These are phyloP conservation scores for Clepsis dumicolana DNA, from an alignment of 2,888 invertebrate species.

Conservation along the genomic window DNA sequence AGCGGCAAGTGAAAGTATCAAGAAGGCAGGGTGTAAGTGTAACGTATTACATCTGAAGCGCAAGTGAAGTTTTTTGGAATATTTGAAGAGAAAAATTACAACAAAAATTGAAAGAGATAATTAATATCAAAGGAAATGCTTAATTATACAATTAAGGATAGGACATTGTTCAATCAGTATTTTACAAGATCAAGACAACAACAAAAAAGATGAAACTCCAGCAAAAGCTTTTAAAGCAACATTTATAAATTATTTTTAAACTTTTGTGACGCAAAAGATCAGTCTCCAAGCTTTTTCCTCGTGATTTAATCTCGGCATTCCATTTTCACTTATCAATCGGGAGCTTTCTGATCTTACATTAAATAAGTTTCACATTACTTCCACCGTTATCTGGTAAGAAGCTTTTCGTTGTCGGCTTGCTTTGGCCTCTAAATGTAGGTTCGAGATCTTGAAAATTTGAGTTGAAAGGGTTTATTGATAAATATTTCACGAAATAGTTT, in stretches of 20 bases:
- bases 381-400: conserved; percentile 6
- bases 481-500: no score
- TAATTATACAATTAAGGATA: no score
- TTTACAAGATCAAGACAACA: not conserved
- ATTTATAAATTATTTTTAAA: conserved; percentile 27
- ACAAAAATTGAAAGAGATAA: no score
- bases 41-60: no score
- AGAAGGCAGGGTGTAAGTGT: no score
- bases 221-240: conserved; percentile 23
- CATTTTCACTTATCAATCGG: conserved; percentile 36
- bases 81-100: no score
- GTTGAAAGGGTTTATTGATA: not conserved
- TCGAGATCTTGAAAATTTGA: not conserved
- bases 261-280: conserved; percentile 16
- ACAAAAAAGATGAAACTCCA: no score
- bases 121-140: no score
- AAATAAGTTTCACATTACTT: conserved; percentile 31
- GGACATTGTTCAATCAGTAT: no score
- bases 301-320: conserved; percentile 26
- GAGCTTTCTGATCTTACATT: conserved; percentile 23
- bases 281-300: conserved; percentile 25
- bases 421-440: not conserved
- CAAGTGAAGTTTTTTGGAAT: no score
- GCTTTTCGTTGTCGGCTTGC: conserved; percentile 1
- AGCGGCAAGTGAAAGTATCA: no score